These are phyloP conservation scores for Caenorhabditis sp. DNA, from an alignment of 2,888 invertebrate species.

Conservation along the genomic window DNA sequence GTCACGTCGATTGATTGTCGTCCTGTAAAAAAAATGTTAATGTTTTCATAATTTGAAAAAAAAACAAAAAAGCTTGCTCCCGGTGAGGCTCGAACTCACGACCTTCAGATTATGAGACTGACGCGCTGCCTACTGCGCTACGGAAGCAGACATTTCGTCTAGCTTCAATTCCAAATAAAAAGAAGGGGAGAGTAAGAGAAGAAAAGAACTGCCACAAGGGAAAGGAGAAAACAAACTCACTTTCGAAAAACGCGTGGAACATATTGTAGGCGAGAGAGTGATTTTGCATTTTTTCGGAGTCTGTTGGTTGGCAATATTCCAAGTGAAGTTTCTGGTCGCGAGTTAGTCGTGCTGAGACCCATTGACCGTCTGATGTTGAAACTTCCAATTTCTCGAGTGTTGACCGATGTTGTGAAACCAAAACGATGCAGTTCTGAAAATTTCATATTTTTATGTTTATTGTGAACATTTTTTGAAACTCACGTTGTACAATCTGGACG, in stretches of 20 bases:
- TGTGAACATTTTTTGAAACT: neutral
- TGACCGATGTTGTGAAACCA: constrained; percentile 11
- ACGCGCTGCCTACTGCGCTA: constrained; percentile 74
- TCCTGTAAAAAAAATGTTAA: neutral
- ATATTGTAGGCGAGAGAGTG: constrained; percentile 16
- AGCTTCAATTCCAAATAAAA: neutral
- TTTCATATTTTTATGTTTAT: neutral
- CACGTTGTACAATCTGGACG: neutral
- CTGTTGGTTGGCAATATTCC: constrained; percentile 11
- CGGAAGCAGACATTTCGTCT: constrained; percentile 31
- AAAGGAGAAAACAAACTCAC: constrained; percentile 23
- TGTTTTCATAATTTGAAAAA: neutral
- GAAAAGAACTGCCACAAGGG: no score
- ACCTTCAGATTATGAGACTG: constrained; percentile 91
- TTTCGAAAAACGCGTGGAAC: constrained; percentile 17
- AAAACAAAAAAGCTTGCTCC: constrained; percentile 50
- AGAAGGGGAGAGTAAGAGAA: neutral
- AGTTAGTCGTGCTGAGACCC: neutral
- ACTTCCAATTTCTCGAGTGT: constrained; percentile 21
- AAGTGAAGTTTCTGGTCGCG: neutral
- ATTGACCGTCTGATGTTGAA: constrained; percentile 21
- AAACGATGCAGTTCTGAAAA: constrained; percentile 13
- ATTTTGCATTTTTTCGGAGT: constrained; percentile 5
- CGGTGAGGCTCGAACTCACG: constrained; percentile 92
- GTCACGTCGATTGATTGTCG: constrained; percentile 1